A percentile compares a stretch with the other conserved stretches of the same genome.
phyloP scores from a whole-genome alignment of 2,888 invertebrate species.

The Eupithecia dodoneata region DNA sequence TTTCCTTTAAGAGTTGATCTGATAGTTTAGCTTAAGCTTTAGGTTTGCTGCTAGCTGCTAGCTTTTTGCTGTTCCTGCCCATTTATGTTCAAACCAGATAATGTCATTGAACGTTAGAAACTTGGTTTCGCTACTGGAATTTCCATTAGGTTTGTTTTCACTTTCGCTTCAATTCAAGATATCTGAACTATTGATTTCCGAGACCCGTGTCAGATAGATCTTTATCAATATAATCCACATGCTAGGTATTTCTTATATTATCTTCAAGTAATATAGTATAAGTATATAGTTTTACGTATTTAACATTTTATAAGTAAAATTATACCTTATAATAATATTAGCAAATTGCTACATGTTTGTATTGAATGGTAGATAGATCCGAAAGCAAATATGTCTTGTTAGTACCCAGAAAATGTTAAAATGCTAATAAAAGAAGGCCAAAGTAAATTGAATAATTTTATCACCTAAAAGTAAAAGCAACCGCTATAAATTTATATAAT shows the following conservation, averaged over 20 bases:
- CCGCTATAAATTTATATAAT: constrained; percentile 18
- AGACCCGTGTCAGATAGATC: background rate
- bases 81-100: constrained; percentile 39
- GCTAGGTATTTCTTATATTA: no score
- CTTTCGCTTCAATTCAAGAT: constrained; percentile 22
- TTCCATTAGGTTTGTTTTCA: constrained; percentile 32
- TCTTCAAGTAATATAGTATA: background rate
- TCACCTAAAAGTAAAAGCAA: constrained; percentile 8
- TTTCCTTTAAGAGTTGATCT: background rate
- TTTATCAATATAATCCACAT: background rate
- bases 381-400: background rate
- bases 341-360: background rate
- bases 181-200: background rate
- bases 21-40: background rate
- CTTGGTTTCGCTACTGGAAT: constrained; percentile 35
- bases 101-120: constrained; percentile 44
- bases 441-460: constrained; percentile 12
- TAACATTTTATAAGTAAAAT: background rate
- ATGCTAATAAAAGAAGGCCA: background rate
- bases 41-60: constrained; percentile 23
- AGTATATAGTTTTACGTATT: background rate
- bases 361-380: background rate
- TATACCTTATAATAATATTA: background rate
- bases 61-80: constrained; percentile 39
- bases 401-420: background rate